Evolutionary conservation across 2,797 vertebrate genomes (phyloP), one percentile per base, ranked within the genome.

Genomic region (Tiaroga cobitis): DNA sequence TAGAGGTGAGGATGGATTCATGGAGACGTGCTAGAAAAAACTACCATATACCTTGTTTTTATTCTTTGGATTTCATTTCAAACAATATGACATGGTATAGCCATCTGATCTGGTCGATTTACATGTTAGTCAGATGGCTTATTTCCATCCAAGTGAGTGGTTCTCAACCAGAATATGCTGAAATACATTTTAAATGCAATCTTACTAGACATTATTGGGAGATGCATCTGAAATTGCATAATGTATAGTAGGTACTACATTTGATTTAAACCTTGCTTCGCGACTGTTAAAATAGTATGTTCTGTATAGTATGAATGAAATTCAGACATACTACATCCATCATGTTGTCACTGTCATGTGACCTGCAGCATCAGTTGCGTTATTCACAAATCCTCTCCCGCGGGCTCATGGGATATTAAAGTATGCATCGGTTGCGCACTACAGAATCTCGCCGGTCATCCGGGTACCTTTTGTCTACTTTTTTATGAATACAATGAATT

Each of bases 1-100:
- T 99, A 77, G 98, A 99, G 97, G 97, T 98, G 86, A 94, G 82
- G 2, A 79, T 32, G 34, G 75, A 8, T 65, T 29, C 16, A n/a
- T 43, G 21, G 19, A 68, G 3, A 37, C 3, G 11, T 61, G n/a
- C 59, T 29, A 26, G 24, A 29, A 16, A 63, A 73, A 73, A 10
- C 15, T 29, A 46, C 39, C 15, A 43, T 41, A 41, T 15, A 70
- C 37, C 3, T 41, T 11, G 37, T n/a, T 73, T 73, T 73, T 16
- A 5, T 15, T 46, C 43, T 15, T 16, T 46, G 43, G 13, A 46
- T 46, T 46, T 49, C 4, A 49, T 49, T 49, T 16, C 15, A 49
- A 49, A 49, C 46, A 49, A 16, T 16, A 16, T 49, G 1, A 49
- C 46, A 49, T 16, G 26, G 26, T 32, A 32, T 32, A 18, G 29